phyloP scores from a whole-genome alignment of 2,113 vertebrate species.

The Toxotes chatareus region DNA sequence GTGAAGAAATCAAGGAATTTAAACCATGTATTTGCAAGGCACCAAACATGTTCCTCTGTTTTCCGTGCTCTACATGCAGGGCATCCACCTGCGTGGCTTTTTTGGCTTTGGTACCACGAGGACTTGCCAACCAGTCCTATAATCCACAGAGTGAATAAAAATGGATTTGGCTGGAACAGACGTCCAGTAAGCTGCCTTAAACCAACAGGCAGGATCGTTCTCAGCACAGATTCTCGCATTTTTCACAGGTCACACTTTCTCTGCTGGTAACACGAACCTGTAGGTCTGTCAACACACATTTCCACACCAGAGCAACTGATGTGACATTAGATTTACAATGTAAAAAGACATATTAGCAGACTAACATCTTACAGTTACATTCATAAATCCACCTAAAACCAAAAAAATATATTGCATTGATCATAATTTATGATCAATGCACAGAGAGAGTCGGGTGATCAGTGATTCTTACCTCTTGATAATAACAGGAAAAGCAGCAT shows the following conservation, averaged over 20 bases:
- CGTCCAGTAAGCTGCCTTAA: conserved; percentile 68
- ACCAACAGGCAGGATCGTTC: conserved; percentile 51
- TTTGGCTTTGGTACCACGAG: conserved; percentile 21
- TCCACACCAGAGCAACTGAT: not conserved
- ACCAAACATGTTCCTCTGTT: not conserved
- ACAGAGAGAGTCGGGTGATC: not conserved
- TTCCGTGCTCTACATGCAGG: conserved; percentile 15
- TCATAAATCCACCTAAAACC: not conserved
- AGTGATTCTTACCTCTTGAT: not conserved
- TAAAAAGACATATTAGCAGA: not conserved
- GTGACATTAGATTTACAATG: not conserved
- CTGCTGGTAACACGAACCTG: conserved; percentile 19
- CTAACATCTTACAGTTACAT: too few species aligned
- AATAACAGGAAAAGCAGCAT: not conserved
- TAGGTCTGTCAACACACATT: not conserved
- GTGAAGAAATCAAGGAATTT: not conserved
- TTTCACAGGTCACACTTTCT: conserved; percentile 23
- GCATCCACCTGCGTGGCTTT: conserved; percentile 46
- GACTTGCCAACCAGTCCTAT: conserved; percentile 49
- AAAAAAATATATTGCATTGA: not conserved
- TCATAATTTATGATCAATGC: not conserved
- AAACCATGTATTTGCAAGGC: not conserved
- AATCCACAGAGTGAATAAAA: conserved; percentile 76
- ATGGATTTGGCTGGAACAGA: conserved; percentile 73
- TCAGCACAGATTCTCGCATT: conserved; percentile 38